Base-by-base conservation (phyloP, 2,797 vertebrate species). In the Todus mexicanus region DNA sequence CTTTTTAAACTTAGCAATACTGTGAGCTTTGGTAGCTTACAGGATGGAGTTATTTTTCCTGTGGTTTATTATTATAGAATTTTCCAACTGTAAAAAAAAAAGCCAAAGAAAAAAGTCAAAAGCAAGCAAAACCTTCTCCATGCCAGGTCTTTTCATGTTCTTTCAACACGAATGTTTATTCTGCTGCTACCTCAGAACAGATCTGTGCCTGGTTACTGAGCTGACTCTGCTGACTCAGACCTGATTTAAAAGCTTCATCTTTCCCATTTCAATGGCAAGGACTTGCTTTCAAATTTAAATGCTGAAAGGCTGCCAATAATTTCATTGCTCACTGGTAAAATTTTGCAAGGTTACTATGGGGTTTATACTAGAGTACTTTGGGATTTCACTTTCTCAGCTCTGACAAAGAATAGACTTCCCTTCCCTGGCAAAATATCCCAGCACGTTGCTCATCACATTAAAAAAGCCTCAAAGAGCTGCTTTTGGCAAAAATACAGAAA, bases 191-290 rank as follows among this genome's bases (percentile, higher is more conserved):
- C 85, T 92, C 3, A 0, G 84, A 93, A 77, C 33, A 88, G 84
- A 93, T 92, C 26, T 15, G 88, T 76, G 87, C 84, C 57, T 95
- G 81, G 75, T 94, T 80, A 75, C 94, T 65, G 53, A 86, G 75
- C 70, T 87, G 43, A 12, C 86, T 96, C 53, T 91, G 87, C 96
- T 96, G 81, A 95, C 83, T 95, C 89, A 93, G 89, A 77, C 72
- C n/a, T 86, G 72, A 57, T 61, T 84, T 94, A 73, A 91, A 93
- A 90, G 56, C 77, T 86, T 81, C 63, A 71, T 35, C 43, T 93
- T 92, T 92, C 69, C 75, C 70, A 22, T 73, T 89, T 7, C 64
- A 87, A 6, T 65, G 56, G 65, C 20, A 74, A 90, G 42, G 40
- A 75, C 45, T 89, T 78, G 19, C 75, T 72, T 91, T 88, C 53